Evolutionary conservation across 2,888 invertebrate genomes (phyloP).

Genomic region (Brachypalpus laphriformis): DNA sequence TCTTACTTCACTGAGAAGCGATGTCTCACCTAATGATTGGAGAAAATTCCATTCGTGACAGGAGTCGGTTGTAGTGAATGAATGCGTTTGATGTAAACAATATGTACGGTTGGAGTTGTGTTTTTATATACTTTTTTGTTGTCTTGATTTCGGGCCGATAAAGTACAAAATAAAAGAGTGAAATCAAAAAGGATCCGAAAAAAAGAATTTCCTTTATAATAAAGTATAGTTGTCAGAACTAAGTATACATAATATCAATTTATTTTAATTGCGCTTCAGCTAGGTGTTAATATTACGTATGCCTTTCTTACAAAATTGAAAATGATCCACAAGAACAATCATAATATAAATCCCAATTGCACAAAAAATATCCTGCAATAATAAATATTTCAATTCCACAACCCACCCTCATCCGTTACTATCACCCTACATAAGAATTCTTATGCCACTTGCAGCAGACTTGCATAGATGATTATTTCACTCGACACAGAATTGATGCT

Average conservation of each 20-base stretch:
- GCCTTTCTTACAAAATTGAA: neutral
- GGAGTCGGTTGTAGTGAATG: too few relatives aligned
- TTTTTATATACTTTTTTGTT: too few relatives aligned
- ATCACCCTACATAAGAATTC: conserved; percentile 14
- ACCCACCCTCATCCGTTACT: conserved; percentile 4
- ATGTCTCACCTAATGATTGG: too few relatives aligned
- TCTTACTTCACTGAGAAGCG: too few relatives aligned
- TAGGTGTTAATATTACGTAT: conserved; percentile 20
- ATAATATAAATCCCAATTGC: conserved; percentile 44
- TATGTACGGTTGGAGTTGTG: too few relatives aligned
- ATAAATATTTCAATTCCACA: conserved; percentile 53
- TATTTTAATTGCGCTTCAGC: neutral
- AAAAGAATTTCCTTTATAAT: too few relatives aligned
- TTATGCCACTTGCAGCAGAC: conserved; percentile 61
- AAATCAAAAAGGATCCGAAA: too few relatives aligned
- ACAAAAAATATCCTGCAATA: conserved; percentile 67
- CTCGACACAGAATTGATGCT: conserved; percentile 69
- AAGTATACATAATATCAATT: neutral
- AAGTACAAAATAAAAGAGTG: too few relatives aligned
- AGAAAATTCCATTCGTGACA: too few relatives aligned
- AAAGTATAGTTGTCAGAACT: too few relatives aligned
- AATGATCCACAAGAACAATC: conserved; percentile 21
- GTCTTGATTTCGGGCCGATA: too few relatives aligned
- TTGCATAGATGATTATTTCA: conserved; percentile 69
- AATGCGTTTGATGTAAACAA: too few relatives aligned